Evolutionary conservation across 2,113 vertebrate genomes (phyloP), one percentile per base, ranked within the genome.

Genomic region (Oncorhynchus kisutch): DNA sequence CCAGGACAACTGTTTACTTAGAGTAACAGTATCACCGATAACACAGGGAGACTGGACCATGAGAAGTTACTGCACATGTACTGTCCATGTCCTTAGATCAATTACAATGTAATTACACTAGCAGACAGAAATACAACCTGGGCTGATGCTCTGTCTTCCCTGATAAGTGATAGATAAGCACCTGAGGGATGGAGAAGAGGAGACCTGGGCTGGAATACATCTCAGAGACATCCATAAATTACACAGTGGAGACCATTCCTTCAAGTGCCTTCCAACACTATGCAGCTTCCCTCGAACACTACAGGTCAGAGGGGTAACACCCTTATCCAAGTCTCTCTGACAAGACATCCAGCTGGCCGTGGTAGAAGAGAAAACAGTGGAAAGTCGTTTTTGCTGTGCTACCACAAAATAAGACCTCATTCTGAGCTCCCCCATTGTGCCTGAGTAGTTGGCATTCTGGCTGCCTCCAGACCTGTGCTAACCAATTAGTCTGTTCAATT

Each of bases 91-190:
- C 71, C 81, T 39, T 68, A 75, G 87, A 92, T 92, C 91, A 89
- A 89, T 92, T 90, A 85, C 89, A 89, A 92, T 87, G 88, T 85
- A 87, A 91, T 92, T 89, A 88, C 89, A 89, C 88, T 85, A 81
- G 89, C 87, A 88, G 86, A 89, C 89, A 90, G 87, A 89, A 89
- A 88, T 87, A 88, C 82, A 86, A 84, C 78, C 88, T 77, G 81
- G 82, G 86, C 75, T 86, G 77, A 75, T 74, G 81, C 84, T 85
- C 86, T 84, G 87, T 89, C 86, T 87, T 86, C 89, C 84, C 86
- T 70, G 90, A 89, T 84, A 87, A 81, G 83, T 82, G 87, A 87
- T 81, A 89, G 89, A 89, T 89, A 88, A 90, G 89, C 86, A 88
- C 78, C 84, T 90, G 88, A 90, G 88, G 86, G 84, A 89, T 86